Conservation (phyloP, 2,113 vertebrate genomes). For the Oriolus oriolus region DNA sequence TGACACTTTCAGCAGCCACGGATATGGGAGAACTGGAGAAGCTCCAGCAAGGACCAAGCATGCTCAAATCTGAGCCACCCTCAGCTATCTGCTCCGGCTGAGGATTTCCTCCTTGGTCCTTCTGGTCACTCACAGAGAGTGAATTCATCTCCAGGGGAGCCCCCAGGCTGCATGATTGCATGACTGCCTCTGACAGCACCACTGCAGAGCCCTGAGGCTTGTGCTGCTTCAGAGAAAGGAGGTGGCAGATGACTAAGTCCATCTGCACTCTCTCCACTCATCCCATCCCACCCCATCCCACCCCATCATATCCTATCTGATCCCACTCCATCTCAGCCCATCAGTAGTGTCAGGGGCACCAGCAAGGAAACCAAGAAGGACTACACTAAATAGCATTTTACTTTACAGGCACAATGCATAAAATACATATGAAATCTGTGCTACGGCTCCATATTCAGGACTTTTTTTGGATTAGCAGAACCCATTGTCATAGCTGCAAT, state of each 20-base stretch:
- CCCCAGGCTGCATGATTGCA: accelerated
- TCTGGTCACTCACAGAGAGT: background rate
- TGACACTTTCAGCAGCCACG: background rate
- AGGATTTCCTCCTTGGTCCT: background rate
- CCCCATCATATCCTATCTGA: background rate
- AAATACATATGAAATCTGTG: background rate
- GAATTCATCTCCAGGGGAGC: background rate
- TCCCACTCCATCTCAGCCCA: background rate
- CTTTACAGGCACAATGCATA: background rate
- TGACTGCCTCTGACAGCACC: accelerated
- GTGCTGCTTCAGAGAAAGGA: background rate
- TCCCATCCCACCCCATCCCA: background rate
- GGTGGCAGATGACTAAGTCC: background rate
- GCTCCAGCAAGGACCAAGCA: background rate
- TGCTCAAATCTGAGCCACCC: background rate
- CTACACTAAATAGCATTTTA: background rate
- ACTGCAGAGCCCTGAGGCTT: background rate
- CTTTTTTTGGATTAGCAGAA: background rate
- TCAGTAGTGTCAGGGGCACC: background rate
- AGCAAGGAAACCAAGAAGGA: background rate
- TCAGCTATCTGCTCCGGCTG: background rate
- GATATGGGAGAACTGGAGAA: background rate
- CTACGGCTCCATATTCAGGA: background rate
- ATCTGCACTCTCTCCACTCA: background rate
- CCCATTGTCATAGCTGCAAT: background rate